phyloP scores from a whole-genome alignment of 2,888 invertebrate species.

The Hypena proboscidalis region DNA sequence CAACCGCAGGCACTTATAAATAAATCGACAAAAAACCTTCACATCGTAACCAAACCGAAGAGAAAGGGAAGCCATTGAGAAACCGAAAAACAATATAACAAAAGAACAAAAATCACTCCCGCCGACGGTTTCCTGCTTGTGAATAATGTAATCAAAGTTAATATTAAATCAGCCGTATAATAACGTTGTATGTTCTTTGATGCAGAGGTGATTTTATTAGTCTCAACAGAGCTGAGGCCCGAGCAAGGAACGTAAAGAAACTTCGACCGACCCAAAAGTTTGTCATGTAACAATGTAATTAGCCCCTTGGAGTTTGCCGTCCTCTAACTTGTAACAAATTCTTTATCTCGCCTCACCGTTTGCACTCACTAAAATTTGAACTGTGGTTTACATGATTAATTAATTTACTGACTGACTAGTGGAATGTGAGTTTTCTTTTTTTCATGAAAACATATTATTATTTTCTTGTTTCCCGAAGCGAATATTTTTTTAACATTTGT shows the following conservation, averaged over 20 bases:
- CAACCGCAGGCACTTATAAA: constrained; percentile 28
- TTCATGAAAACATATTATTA: no score
- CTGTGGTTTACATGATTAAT: constrained; percentile 46
- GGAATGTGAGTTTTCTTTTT: no score
- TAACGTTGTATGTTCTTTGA: constrained; percentile 63
- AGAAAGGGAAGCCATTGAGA: constrained; percentile 25
- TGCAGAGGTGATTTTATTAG: constrained; percentile 72
- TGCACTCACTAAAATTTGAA: constrained; percentile 71
- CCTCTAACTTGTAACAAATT: constrained; percentile 73
- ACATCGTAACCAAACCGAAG: constrained; percentile 24
- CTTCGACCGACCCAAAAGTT: constrained; percentile 77
- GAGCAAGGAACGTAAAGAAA: constrained; percentile 76
- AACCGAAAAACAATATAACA: constrained; percentile 37
- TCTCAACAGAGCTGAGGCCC: constrained; percentile 63
- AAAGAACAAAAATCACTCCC: constrained; percentile 27
- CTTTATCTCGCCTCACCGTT: constrained; percentile 74
- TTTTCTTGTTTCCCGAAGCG: no score
- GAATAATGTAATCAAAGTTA: constrained; percentile 42
- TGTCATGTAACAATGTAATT: constrained; percentile 82
- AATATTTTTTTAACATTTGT: no score
- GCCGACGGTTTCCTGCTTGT: constrained; percentile 26
- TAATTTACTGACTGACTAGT: constrained; percentile 36
- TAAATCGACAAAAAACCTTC: constrained; percentile 28
- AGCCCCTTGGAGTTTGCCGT: constrained; percentile 70
- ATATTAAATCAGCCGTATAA: constrained; percentile 53